Percentiles rank a stretch among this genome's conserved stretches.
phyloP scores from a whole-genome alignment of 1,140 invertebrate genomes.

The Brachionus angularis region DNA sequence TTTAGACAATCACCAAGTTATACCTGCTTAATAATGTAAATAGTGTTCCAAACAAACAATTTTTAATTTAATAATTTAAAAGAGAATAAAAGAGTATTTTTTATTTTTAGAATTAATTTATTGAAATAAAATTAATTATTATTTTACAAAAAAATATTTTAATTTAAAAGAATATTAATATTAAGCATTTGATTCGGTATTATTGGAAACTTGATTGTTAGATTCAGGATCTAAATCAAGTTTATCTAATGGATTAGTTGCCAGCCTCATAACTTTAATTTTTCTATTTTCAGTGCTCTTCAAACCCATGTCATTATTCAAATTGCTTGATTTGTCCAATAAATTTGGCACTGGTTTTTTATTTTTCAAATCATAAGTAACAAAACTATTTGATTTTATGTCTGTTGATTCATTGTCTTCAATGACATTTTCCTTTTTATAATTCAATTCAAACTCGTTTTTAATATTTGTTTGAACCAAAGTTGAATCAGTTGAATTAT shows the following conservation, averaged over 20 bases:
- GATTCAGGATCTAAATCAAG: not conserved
- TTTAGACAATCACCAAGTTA: too few species aligned
- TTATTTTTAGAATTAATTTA: too few species aligned
- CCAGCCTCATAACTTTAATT: slow-evolving; percentile 14
- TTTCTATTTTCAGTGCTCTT: too few species aligned
- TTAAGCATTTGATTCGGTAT: slow-evolving; percentile 9
- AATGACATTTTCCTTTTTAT: too few species aligned
- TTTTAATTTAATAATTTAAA: too few species aligned
- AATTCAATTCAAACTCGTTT: not conserved
- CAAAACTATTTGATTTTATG: slow-evolving; percentile 3
- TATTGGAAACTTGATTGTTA: not conserved
- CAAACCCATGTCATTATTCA: not conserved
- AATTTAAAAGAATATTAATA: not conserved
- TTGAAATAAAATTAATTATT: too few species aligned
- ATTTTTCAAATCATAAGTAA: slow-evolving; percentile 33
- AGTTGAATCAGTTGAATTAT: slow-evolving; percentile 34
- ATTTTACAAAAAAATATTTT: slow-evolving; percentile 35
- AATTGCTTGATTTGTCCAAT: slow-evolving; percentile 14
- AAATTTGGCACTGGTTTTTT: slow-evolving; percentile 1
- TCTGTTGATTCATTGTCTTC: too few species aligned
- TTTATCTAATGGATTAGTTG: slow-evolving; percentile 22
- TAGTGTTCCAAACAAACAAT: too few species aligned
- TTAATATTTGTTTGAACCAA: not conserved
- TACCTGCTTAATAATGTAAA: too few species aligned
- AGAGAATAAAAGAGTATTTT: too few species aligned